A percentile compares a stretch with the other conserved stretches of the same genome.
Conservation (phyloP, 2,797 vertebrate species). For the Thunnus albacares region DNA sequence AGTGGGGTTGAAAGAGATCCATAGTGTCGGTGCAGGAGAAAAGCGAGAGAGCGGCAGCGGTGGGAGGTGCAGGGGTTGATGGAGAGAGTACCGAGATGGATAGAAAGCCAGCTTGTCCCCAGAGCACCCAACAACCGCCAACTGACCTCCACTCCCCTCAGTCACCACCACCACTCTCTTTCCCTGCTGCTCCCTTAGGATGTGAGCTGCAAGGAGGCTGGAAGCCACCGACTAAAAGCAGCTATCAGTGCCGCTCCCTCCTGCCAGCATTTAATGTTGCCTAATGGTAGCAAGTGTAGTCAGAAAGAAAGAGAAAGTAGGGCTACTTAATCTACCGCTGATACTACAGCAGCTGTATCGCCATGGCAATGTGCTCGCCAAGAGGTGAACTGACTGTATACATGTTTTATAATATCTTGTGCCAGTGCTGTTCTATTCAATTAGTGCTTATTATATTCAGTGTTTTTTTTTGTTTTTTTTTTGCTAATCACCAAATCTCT, state of each 20-base stretch:
- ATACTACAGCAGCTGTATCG: constrained; percentile 12
- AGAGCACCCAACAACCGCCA: constrained; percentile 43
- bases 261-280: constrained; percentile 40
- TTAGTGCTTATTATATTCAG: neutral
- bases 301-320: constrained; percentile 4
- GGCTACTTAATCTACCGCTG: constrained; percentile 22
- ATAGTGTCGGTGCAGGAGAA: constrained; percentile 17
- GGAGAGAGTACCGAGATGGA: constrained; percentile 34
- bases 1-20: constrained; percentile 39
- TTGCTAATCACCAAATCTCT: neutral
- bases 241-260: constrained; percentile 43
- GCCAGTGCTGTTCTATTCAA: neutral
- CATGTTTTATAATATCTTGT: constrained; percentile 6
- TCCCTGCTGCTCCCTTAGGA: constrained; percentile 39
- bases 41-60: neutral
- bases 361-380: constrained; percentile 23
- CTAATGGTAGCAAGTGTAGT: constrained; percentile 37
- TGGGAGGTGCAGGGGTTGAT: constrained; percentile 36
- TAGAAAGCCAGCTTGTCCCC: constrained; percentile 54
- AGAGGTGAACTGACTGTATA: constrained; percentile 11
- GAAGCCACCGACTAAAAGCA: constrained; percentile 52
- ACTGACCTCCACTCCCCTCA: constrained; percentile 36
- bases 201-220: constrained; percentile 42
- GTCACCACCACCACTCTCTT: constrained; percentile 13
- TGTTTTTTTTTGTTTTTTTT: neutral